Base-by-base conservation (phyloP, 2,888 invertebrate genomes). In the Liodrosophila aerea region DNA sequence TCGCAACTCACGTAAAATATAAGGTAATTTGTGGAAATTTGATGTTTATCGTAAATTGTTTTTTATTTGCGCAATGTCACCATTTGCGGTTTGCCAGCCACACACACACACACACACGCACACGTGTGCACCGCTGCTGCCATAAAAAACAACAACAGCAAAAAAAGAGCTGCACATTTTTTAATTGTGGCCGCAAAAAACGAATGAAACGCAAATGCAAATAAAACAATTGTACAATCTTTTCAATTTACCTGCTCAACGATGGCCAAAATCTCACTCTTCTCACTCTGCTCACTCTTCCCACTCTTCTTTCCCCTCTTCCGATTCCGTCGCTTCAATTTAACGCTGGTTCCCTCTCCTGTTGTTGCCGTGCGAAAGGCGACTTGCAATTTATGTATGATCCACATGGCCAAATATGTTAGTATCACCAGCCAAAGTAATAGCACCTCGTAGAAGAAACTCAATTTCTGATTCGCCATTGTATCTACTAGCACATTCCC, bases 21-120 rank as follows among this genome's bases (percentile, higher is more conserved):
- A 88, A 88, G 85, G 87, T 86, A 87, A 88, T 88, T 88, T 89
- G 88, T 85, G 87, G 85, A 88, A 88, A 88, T 89, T 89, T 89
- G 89, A 88, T 88, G 88, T 85, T 88, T 89, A 88, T 88, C 89
- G 82, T 86, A 83, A 87, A 89, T 87, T 88, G 85, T 88, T 83
- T 87, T 88, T 87, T 87, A 84, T 87, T 87, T 83, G 77, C 76
- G 80, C 80, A 85, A 85, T 78, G 85, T 85, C 81, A 85, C 87
- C 84, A 86, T 86, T 81, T 86, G 85, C 60, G 87, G 81, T 67
- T 77, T 82, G 62, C 78, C 75, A 76, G 47, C 76, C 61, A 57
- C 61, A 61, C 50, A 57, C 45, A 60, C 41, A 39, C 34, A 43
- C 22, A 36, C 43, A 50, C 53, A 49, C 43, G 45, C 16, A 49